Conservation (phyloP, 2,888 invertebrate genomes). For the Octodonta nipae region DNA sequence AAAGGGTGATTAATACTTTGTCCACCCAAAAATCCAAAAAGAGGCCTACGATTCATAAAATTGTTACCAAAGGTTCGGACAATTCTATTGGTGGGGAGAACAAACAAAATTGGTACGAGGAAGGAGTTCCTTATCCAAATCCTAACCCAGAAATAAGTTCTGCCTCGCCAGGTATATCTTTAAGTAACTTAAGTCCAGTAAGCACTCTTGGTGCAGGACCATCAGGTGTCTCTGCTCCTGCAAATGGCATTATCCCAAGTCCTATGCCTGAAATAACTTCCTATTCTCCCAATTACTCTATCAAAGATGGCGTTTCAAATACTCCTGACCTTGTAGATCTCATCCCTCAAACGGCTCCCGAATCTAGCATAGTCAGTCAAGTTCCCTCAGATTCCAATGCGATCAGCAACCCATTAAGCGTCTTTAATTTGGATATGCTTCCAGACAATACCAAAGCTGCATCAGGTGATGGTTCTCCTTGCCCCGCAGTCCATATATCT, state of each 20-base stretch:
- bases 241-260: neutral
- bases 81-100: slow-evolving; percentile 31
- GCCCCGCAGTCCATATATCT: slow-evolving; percentile 45
- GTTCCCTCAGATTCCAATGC: slow-evolving; percentile 3
- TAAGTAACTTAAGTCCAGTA: slow-evolving; percentile 7
- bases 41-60: slow-evolving; percentile 30
- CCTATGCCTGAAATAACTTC: slow-evolving; percentile 27
- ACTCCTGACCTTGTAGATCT: slow-evolving; percentile 4
- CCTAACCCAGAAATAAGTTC: slow-evolving; percentile 28
- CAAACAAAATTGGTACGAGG: slow-evolving; percentile 36
- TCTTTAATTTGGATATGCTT: slow-evolving; percentile 25
- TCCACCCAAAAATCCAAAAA: slow-evolving; percentile 3
- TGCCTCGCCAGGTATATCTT: slow-evolving; percentile 25
- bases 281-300: slow-evolving; percentile 26
- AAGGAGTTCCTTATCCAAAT: slow-evolving; percentile 25
- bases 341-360: slow-evolving; percentile 4
- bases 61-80: slow-evolving; percentile 43
- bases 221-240: neutral
- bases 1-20: slow-evolving; percentile 1
- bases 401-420: slow-evolving; percentile 20
- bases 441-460: slow-evolving; percentile 18
- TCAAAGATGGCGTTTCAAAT: slow-evolving; percentile 14
- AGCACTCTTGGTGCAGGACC: neutral
- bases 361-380: slow-evolving; percentile 7
- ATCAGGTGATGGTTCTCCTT: slow-evolving; percentile 21